Evolutionary conservation across 2,888 invertebrate genomes (phyloP).

Genomic region (Balanococcus diminutus): DNA sequence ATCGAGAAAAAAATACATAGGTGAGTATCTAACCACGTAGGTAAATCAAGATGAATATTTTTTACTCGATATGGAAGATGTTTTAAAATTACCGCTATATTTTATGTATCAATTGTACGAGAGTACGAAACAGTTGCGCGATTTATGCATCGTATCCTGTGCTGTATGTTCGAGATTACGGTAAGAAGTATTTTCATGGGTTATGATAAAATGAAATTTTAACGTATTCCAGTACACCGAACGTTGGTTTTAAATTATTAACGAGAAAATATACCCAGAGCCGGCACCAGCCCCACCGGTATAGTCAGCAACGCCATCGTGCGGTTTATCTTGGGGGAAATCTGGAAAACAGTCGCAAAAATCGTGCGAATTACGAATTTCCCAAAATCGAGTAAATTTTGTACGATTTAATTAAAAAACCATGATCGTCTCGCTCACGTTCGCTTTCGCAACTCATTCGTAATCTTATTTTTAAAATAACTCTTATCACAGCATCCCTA

Average conservation of each 20-base stretch:
- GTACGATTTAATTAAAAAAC: neutral
- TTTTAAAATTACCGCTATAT: neutral
- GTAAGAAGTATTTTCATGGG: neutral
- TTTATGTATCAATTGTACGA: neutral
- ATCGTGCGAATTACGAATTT: neutral
- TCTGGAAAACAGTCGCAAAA: neutral
- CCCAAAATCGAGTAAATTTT: neutral
- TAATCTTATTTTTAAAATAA: neutral
- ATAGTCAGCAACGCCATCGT: neutral
- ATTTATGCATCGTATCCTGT: neutral
- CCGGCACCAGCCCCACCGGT: neutral
- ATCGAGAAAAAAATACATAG: neutral
- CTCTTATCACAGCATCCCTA: neutral
- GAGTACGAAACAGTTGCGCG: too few species aligned
- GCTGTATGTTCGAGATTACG: neutral
- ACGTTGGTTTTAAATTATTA: neutral
- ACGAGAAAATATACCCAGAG: neutral
- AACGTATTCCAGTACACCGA: neutral
- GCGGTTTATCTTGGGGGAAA: neutral
- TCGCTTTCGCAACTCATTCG: neutral
- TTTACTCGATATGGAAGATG: neutral
- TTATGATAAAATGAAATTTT: conserved; percentile 6
- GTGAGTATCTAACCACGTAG: neutral
- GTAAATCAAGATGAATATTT: neutral
- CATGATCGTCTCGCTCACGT: neutral